Evolutionary conservation across 2,113 vertebrate species (phyloP).

Genomic region (Orcinus orca): DNA sequence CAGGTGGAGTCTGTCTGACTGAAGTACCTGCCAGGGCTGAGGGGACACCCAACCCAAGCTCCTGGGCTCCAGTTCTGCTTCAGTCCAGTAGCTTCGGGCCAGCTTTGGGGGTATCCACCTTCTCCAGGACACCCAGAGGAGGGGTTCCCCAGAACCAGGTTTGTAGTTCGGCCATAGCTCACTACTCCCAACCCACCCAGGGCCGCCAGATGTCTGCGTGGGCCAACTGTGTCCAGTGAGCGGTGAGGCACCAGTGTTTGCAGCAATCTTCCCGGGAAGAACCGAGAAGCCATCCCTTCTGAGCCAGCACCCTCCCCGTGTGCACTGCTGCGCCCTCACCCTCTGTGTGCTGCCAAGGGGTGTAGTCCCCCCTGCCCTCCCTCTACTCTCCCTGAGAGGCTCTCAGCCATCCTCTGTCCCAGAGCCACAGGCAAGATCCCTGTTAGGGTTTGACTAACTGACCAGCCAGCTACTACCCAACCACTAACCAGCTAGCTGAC

Average conservation of each 20-base stretch:
- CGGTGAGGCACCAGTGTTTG: background rate
- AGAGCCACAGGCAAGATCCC: background rate
- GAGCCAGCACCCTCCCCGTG: background rate
- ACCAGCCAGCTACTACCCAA: background rate
- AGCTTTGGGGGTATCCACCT: background rate
- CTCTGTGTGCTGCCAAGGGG: background rate
- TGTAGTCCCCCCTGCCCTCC: background rate
- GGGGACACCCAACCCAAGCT: background rate
- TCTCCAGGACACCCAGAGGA: background rate
- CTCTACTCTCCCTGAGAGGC: background rate
- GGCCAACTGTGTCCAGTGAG: background rate
- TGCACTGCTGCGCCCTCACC: background rate
- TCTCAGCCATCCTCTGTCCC: background rate
- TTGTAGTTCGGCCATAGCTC: background rate
- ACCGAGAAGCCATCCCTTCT: no score
- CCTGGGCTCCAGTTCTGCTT: no score
- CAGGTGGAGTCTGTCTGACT: background rate
- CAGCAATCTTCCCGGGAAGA: background rate
- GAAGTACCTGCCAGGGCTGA: background rate
- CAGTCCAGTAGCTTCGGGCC: background rate
- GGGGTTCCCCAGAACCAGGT: background rate
- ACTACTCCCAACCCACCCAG: background rate
- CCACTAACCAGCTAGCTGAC: background rate
- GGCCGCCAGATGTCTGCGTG: background rate
- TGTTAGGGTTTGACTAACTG: background rate